Conservation (phyloP, 2,797 vertebrate species). For the Hippocampus kuda region DNA sequence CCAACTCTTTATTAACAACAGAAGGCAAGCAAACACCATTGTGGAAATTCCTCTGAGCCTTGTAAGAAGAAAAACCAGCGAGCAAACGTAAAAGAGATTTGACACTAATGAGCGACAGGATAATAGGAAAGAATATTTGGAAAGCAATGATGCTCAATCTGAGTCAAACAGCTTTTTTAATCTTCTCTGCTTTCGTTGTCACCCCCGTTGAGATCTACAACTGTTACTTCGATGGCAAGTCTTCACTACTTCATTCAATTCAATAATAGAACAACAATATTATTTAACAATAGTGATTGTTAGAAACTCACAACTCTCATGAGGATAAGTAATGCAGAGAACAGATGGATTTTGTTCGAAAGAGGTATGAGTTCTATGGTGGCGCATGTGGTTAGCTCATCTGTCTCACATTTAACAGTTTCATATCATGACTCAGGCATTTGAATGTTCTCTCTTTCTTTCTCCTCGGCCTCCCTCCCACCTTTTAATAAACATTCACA, state of each 20-base stretch:
- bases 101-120: conserved; percentile 24
- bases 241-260: neutral
- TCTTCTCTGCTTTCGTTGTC: conserved; percentile 20
- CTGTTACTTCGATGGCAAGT: conserved; percentile 3
- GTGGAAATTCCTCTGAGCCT: conserved; percentile 48
- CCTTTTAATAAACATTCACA: neutral
- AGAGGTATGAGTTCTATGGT: neutral
- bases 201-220: conserved; percentile 4
- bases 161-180: conserved; percentile 9
- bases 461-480: neutral
- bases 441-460: neutral
- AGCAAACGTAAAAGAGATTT: conserved; percentile 18
- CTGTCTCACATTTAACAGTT: neutral
- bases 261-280: neutral
- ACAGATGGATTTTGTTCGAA: too few relatives aligned
- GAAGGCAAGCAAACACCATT: conserved; percentile 46
- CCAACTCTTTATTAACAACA: conserved; percentile 69
- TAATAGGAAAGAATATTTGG: conserved; percentile 23
- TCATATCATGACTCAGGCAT: neutral
- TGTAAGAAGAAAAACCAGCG: conserved; percentile 20
- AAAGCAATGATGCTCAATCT: conserved; percentile 26
- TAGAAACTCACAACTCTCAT: neutral
- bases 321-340: too few relatives aligned
- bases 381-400: neutral
- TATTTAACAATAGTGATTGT: neutral